phyloP scores from a whole-genome alignment of 1,140 invertebrate species.

The Theocolax elegans region DNA sequence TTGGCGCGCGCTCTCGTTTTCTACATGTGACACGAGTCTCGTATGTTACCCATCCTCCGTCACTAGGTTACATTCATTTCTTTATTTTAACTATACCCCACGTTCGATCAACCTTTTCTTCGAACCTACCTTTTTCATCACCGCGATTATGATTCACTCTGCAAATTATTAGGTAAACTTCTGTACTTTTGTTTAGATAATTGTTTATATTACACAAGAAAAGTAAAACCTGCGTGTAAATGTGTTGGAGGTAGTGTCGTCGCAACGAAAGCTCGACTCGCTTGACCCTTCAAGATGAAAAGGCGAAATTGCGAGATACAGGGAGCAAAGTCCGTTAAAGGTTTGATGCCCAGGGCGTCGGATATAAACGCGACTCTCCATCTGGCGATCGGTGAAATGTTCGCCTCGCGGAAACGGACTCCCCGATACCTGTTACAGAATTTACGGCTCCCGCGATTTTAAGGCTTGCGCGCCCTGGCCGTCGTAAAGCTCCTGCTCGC shows the following conservation, averaged over 20 bases:
- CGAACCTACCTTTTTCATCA: too few relatives aligned
- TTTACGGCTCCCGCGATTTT: slow-evolving; percentile 17
- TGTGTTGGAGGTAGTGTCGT: too few relatives aligned
- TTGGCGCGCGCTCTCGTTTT: slow-evolving; percentile 13
- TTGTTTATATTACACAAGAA: too few relatives aligned
- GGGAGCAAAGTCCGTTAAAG: slow-evolving; percentile 14
- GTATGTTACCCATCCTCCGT: too few relatives aligned
- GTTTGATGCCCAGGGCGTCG: background rate
- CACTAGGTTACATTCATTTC: too few relatives aligned
- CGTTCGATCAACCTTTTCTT: too few relatives aligned
- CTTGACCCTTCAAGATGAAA: background rate
- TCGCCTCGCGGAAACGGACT: slow-evolving; percentile 5
- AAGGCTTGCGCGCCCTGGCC: too few relatives aligned
- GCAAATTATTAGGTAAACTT: too few relatives aligned
- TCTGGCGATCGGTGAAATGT: background rate
- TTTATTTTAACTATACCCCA: too few relatives aligned
- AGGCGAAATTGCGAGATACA: background rate
- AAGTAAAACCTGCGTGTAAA: too few relatives aligned
- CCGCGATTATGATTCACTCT: too few relatives aligned
- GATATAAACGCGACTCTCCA: background rate
- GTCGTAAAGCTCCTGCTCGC: slow-evolving; percentile 1
- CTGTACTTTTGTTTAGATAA: too few relatives aligned
- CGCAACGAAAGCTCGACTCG: background rate
- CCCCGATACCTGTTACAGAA: background rate
- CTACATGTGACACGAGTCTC: background rate